Evolutionary conservation across 1,140 invertebrate genomes (phyloP).

Genomic region (Campoletis sonorensis): DNA sequence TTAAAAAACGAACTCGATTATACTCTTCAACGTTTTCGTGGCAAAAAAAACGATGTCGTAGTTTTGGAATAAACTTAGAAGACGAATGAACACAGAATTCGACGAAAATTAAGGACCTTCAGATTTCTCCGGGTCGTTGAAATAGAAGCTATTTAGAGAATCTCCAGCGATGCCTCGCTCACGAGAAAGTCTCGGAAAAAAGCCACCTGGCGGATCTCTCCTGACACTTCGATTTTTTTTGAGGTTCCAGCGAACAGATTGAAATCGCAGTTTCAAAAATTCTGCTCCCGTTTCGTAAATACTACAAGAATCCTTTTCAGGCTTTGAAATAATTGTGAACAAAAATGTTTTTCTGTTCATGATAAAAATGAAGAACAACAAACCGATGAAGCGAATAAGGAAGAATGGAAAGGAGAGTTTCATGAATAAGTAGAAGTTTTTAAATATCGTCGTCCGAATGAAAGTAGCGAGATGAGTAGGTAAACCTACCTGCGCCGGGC

Average conservation of each 20-base stretch:
- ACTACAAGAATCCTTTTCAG: no score
- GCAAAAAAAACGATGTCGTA: no score
- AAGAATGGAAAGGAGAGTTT: neutral
- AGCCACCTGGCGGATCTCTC: neutral
- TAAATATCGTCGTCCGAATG: conserved; percentile 9
- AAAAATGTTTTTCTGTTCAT: neutral
- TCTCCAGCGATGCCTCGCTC: neutral
- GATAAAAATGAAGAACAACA: neutral
- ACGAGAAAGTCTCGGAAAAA: neutral
- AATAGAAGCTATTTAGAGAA: neutral
- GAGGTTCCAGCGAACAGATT: no score
- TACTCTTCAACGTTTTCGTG: neutral
- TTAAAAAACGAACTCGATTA: no score
- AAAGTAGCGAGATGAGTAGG: conserved; percentile 3
- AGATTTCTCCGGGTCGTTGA: no score
- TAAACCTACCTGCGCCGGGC: conserved; percentile 66
- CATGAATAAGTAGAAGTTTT: neutral
- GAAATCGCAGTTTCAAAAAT: neutral
- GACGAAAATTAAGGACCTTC: no score
- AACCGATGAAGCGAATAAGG: neutral
- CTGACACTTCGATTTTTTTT: neutral
- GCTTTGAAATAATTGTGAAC: neutral
- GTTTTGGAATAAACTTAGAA: no score
- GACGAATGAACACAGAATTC: no score
- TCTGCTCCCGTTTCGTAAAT: no score